phyloP scores from a whole-genome alignment of 1,140 invertebrate species.

The Tetramorium simillimum region DNA sequence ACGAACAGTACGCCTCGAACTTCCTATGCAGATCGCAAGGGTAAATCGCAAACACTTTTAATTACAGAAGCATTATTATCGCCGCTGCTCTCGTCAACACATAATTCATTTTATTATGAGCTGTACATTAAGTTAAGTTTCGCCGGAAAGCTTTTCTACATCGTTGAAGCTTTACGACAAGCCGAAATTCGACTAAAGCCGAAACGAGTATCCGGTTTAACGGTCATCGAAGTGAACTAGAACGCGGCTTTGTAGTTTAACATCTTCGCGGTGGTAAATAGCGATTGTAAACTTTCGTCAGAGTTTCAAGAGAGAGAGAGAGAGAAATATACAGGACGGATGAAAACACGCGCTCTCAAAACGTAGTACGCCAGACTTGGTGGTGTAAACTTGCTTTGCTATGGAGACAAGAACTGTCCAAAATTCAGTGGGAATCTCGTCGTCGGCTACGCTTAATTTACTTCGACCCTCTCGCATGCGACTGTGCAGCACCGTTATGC shows the following conservation, averaged over 20 bases:
- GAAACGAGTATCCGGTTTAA: conserved; percentile 40
- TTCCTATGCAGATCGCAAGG: not conserved
- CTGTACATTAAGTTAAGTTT: not conserved
- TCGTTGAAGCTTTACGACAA: conserved; percentile 22
- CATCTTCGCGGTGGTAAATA: conserved; percentile 41
- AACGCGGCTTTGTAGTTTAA: conserved; percentile 29
- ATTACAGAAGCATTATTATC: not conserved
- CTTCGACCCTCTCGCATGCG: conserved; percentile 25
- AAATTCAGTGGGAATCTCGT: conserved; percentile 44
- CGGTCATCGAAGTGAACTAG: conserved; percentile 27
- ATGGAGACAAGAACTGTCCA: not conserved
- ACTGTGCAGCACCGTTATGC: not conserved
- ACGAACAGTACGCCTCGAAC: not conserved
- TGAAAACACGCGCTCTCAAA: not conserved
- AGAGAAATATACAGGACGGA: not conserved
- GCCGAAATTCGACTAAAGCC: conserved; percentile 15
- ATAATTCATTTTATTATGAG: conserved; percentile 16
- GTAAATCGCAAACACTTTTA: conserved; percentile 25
- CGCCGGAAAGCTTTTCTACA: not conserved
- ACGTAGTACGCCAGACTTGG: not conserved
- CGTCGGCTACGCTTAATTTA: conserved; percentile 57
- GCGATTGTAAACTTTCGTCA: conserved; percentile 31
- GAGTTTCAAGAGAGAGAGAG: not conserved
- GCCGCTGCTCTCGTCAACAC: not conserved
- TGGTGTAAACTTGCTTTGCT: conserved; percentile 31